Base-by-base conservation (phyloP, 2,113 vertebrate species). In the Hemibagrus wyckioides region DNA sequence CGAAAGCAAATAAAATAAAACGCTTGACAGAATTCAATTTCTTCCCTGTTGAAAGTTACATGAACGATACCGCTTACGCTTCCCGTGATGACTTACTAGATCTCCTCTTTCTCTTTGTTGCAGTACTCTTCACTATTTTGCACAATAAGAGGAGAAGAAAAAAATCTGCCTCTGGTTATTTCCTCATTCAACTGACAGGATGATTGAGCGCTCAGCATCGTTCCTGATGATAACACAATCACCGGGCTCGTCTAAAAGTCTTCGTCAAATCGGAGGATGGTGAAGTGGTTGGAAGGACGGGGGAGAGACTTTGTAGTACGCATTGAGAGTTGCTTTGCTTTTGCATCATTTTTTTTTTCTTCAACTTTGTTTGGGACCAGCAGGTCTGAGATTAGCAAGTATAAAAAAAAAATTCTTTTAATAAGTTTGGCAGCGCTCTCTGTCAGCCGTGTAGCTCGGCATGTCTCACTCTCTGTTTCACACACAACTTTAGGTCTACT, bases 151-250 rank as follows among this genome's bases (percentile, higher is more conserved):
- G n/a, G 44, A 48, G 44, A 48, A 7, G 7, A 41, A 80, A 80
- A 54, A 36, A 80, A 65, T 52, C n/a, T 83, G 82, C 82, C 82
- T 83, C 23, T 8, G 59, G 61, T 65, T 83, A 52, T 67, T 67
- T 83, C 82, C 41, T 36, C 82, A 69, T 13, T 67, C 82, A 30
- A 6, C 44, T 83, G 82, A 69, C 82, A 83, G 48, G 44, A 83
- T 83, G 82, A 81, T 83, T 83, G 61, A 83, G 59, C 44, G 19
- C 19, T 19, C n/a, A 36, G 44, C 59, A 52, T 69, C 63, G 25
- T n/a, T 67, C 63, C n/a, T 48, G 59, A 83, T 83, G 59, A 67
- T 83, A 81, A 81, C 33, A 81, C 79, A 81, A 81, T 81, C 54
- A 41, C 10, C 23, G 8, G 28, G 54, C 54, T 59, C 54, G 54